Evolutionary conservation across 2,888 invertebrate genomes (phyloP).

Genomic region (Leptinotarsa rubiginosa): DNA sequence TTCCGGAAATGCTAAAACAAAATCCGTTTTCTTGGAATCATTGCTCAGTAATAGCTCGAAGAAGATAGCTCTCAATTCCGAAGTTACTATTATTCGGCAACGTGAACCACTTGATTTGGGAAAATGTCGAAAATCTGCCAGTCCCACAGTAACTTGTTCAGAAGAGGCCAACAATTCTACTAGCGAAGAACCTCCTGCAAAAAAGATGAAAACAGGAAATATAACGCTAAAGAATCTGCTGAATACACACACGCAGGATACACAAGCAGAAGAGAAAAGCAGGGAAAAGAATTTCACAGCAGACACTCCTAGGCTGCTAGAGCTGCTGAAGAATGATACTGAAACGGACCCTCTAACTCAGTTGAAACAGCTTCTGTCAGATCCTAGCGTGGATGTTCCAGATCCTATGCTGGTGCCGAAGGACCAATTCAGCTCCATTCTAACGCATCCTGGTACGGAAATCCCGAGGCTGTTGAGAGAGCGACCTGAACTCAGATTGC

Average conservation of each 20-base stretch:
- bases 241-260: conserved; percentile 65
- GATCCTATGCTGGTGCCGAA: conserved; percentile 86
- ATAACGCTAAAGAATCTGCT: conserved; percentile 68
- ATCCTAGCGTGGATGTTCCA: conserved; percentile 79
- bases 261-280: conserved; percentile 31
- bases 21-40: conserved; percentile 73
- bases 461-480: conserved; percentile 80
- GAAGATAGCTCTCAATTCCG: conserved; percentile 70
- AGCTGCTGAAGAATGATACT: conserved; percentile 66
- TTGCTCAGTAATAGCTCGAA: conserved; percentile 72
- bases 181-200: conserved; percentile 65
- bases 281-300: conserved; percentile 39
- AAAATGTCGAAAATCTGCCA: conserved; percentile 75
- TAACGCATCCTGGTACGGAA: conserved; percentile 80
- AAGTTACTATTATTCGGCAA: conserved; percentile 69
- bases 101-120: conserved; percentile 79
- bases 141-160: conserved; percentile 81
- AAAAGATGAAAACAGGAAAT: conserved; percentile 68
- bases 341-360: conserved; percentile 71
- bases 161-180: conserved; percentile 75
- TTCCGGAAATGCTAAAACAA: conserved; percentile 56
- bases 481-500: conserved; percentile 79
- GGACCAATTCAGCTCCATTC: conserved; percentile 77
- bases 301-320: conserved; percentile 64
- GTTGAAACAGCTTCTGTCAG: conserved; percentile 77